Base-by-base conservation (phyloP, 2,113 vertebrate species). In the Ovis canadensis region DNA sequence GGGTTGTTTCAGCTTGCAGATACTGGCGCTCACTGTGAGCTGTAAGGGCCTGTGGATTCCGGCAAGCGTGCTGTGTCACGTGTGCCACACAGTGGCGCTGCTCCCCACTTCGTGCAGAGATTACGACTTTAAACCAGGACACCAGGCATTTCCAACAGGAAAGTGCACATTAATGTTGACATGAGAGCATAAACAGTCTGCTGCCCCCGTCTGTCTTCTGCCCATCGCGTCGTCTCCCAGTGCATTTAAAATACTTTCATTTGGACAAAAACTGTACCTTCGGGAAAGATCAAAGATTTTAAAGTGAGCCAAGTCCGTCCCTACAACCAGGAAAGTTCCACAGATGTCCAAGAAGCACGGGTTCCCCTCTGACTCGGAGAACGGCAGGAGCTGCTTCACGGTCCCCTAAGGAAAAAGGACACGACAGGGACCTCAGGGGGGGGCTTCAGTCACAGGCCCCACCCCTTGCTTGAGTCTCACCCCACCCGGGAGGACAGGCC, bases 211-310 rank as follows among this genome's bases (percentile, higher is more conserved):
- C 10, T 31, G 82, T 40, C 86, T 93, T 60, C 40, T 60, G 7
- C 36, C 9, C 50, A 55, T 52, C 33, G 15, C 17, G 50, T 3
- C 25, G 13, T 55, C 57, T 92, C 85, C 67, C 78, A 17, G 23
- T 10, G 11, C 43, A 87, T 12, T 95, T 17, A 17, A 40, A 84
- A 57, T 19, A 52, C 71, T 93, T 96, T 81, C 62, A 52, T 62
- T 33, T 33, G 50, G 54, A 88, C 14, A 77, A 25, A 81, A 78
- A 59, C 16, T 25, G 85, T 99, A 99, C 99, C 99, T 99, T 98
- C 99, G 99, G 29, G 99, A 99, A 89, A 99, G 99, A 98, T 99
- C 99, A 83, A 99, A 99, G 62, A 99, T 99, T 98, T 99, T 99
- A 62, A 99, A 98, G 97, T 99, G 99, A 78, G 99, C 98, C 2